Conservation (phyloP, 2,113 vertebrate genomes). For the Paraplagusia blochii region DNA sequence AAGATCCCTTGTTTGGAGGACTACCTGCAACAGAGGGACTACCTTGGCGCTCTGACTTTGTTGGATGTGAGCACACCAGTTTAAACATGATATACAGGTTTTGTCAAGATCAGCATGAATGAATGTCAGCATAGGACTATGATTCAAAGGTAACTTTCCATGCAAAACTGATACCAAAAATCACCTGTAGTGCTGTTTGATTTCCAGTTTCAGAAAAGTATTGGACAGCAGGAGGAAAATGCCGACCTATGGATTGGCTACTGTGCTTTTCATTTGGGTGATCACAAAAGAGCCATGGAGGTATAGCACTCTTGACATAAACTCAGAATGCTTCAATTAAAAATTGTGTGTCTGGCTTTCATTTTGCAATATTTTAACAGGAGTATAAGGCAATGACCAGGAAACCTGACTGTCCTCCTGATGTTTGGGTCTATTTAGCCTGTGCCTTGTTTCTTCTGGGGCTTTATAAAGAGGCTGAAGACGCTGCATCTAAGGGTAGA, state of each 20-base stretch:
- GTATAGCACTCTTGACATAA: constrained; percentile 59
- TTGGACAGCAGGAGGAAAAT: constrained; percentile 83
- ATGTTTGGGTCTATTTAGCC: constrained; percentile 92
- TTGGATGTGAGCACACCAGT: constrained; percentile 80
- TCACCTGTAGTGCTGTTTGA: constrained; percentile 19
- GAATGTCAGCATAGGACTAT: too few species aligned
- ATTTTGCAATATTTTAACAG: constrained; percentile 67
- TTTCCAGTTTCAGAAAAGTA: constrained; percentile 87
- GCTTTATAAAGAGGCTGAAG: constrained; percentile 92
- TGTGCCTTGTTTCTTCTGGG: constrained; percentile 93
- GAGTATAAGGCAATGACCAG: constrained; percentile 84
- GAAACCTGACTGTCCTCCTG: constrained; percentile 77
- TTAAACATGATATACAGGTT: neutral
- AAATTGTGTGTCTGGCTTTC: neutral
- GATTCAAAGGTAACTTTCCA: too few species aligned
- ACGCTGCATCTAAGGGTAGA: constrained; percentile 89
- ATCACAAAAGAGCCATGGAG: constrained; percentile 93
- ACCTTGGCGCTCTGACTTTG: constrained; percentile 88
- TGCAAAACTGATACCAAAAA: too few species aligned
- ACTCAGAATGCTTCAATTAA: neutral
- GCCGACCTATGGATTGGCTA: constrained; percentile 89
- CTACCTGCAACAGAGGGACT: constrained; percentile 85
- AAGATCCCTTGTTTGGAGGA: constrained; percentile 86
- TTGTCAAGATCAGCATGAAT: too few species aligned
- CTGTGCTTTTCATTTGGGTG: constrained; percentile 92